Percentiles rank a stretch among this genome's conserved stretches.
Evolutionary conservation across 2,888 invertebrate species (phyloP).

Genomic region (Horisme vitalbata): DNA sequence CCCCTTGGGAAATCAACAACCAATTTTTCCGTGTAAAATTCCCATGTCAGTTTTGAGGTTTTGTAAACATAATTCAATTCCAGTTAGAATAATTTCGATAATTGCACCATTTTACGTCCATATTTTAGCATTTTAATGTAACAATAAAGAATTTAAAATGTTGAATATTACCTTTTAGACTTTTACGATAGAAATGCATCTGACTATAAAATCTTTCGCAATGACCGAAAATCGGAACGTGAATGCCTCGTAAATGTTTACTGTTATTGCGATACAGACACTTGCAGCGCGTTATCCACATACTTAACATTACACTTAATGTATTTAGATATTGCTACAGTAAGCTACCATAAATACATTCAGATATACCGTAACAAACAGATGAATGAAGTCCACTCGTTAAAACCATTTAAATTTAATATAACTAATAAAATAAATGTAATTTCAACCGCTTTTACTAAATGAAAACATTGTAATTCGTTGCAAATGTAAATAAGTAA

Average conservation of each 20-base stretch:
- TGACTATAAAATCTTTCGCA: constrained; percentile 40
- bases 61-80: constrained; percentile 6
- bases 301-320: constrained; percentile 8
- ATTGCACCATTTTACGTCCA: constrained; percentile 14
- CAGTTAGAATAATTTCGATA: constrained; percentile 20
- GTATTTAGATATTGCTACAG: constrained; percentile 6
- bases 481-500: too few species aligned
- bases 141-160: constrained; percentile 18
- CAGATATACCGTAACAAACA: not conserved
- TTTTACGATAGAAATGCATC: constrained; percentile 30
- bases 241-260: constrained; percentile 57
- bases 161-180: constrained; percentile 21
- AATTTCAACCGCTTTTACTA: too few species aligned
- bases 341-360: constrained; percentile 35
- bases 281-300: constrained; percentile 22
- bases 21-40: constrained; percentile 15
- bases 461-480: too few species aligned
- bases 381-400: not conserved
- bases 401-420: too few species aligned
- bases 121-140: constrained; percentile 19
- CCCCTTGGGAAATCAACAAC: constrained; percentile 33
- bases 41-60: constrained; percentile 25
- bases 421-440: too few species aligned
- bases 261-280: constrained; percentile 39
- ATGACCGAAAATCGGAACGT: constrained; percentile 41